Evolutionary conservation across 2,888 invertebrate genomes (phyloP).

Genomic region (Mythimna albipuncta): DNA sequence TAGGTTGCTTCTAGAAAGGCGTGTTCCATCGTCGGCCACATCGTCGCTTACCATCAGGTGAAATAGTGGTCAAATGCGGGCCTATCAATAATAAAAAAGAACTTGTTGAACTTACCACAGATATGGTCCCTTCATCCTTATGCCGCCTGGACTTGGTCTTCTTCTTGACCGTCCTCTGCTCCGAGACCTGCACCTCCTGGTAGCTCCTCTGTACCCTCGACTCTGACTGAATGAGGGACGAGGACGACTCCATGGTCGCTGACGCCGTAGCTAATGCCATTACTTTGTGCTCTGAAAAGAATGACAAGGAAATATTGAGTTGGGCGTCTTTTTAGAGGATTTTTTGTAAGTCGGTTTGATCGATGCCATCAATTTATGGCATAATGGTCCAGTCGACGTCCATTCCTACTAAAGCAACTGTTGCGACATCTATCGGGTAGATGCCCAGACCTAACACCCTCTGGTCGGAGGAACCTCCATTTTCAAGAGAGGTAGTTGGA

Average conservation of each 20-base stretch:
- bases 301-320: not conserved
- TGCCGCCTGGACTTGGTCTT: slow-evolving; percentile 86
- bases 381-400: too few relatives aligned
- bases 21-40: too few relatives aligned
- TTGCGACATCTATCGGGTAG: too few relatives aligned
- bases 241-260: slow-evolving; percentile 86
- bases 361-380: too few relatives aligned
- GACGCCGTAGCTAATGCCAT: slow-evolving; percentile 83
- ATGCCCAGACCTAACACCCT: too few relatives aligned
- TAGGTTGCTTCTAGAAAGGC: too few relatives aligned
- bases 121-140: slow-evolving; percentile 90
- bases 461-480: too few relatives aligned
- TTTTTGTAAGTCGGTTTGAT: not conserved
- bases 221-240: slow-evolving; percentile 84
- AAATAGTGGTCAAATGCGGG: too few relatives aligned
- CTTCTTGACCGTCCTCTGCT: slow-evolving; percentile 84
- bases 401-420: too few relatives aligned
- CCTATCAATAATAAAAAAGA: too few relatives aligned
- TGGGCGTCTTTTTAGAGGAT: not conserved
- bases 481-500: too few relatives aligned
- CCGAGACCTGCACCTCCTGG: slow-evolving; percentile 81
- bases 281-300: slow-evolving; percentile 72
- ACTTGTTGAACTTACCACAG: slow-evolving; percentile 83
- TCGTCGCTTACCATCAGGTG: too few relatives aligned
- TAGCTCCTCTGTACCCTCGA: slow-evolving; percentile 82